These are phyloP conservation scores for Chlamydotis undulata DNA, from an alignment of 2,113 vertebrate genomes.

Conservation along the genomic window DNA sequence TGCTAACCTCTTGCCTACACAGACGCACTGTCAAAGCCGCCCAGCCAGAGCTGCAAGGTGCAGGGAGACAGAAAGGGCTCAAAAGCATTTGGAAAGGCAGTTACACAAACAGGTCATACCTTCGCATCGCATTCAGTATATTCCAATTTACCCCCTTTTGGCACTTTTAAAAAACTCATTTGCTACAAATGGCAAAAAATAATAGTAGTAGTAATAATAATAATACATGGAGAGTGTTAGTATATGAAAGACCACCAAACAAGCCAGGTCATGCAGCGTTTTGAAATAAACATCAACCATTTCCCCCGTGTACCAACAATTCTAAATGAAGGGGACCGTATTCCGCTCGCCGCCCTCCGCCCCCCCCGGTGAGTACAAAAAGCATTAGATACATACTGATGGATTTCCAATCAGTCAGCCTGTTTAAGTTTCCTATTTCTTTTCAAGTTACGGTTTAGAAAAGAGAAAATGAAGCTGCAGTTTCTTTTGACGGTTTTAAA, in stretches of 20 bases:
- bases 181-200: conserved; percentile 51
- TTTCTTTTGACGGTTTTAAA: conserved; percentile 34
- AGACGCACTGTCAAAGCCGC: conserved; percentile 30
- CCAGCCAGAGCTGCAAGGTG: conserved; percentile 63
- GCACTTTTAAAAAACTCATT: conserved; percentile 48
- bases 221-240: conserved; percentile 52
- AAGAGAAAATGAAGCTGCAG: conserved; percentile 52
- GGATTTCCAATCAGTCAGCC: conserved; percentile 38
- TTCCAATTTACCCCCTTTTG: conserved; percentile 58
- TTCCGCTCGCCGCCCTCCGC: neutral
- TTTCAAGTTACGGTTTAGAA: conserved; percentile 44
- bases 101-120: conserved; percentile 64
- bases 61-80: conserved; percentile 64
- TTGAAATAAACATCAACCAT: conserved; percentile 34
- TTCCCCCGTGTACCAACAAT: neutral
- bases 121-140: conserved; percentile 57
- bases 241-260: conserved; percentile 43
- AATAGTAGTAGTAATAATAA: neutral
- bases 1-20: conserved; percentile 76
- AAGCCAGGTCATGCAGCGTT: conserved; percentile 48
- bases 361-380: neutral
- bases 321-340: neutral
- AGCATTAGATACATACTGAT: neutral
- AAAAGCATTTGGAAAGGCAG: conserved; percentile 63
- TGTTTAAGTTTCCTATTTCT: conserved; percentile 59